These are phyloP conservation scores for Agrotis ipsilon DNA, from an alignment of 2,888 invertebrate genomes.

Conservation along the genomic window DNA sequence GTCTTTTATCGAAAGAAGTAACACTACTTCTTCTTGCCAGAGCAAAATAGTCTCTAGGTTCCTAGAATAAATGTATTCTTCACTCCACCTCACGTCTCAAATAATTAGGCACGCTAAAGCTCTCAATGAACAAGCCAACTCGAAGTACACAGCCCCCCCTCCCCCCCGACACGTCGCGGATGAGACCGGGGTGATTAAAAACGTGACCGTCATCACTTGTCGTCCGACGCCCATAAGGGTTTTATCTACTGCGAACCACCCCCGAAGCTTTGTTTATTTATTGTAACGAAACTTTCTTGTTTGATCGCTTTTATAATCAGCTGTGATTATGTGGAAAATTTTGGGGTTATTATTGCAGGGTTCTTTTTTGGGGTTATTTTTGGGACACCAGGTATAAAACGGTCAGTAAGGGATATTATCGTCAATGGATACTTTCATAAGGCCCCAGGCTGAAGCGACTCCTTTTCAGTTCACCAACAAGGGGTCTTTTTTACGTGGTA, in stretches of 20 bases:
- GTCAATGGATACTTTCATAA: too few species aligned
- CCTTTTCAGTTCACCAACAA: not conserved
- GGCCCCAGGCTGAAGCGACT: not conserved
- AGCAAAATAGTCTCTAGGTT: not conserved
- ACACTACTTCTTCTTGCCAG: not conserved
- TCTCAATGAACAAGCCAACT: conserved; percentile 60
- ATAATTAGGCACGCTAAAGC: conserved; percentile 55
- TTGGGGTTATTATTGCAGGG: conserved; percentile 44
- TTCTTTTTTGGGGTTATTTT: not conserved
- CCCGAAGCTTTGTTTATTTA: conserved; percentile 85
- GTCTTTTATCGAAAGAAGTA: not conserved
- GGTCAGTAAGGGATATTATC: too few species aligned
- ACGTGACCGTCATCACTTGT: conserved; percentile 91
- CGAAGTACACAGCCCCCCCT: conserved; percentile 75
- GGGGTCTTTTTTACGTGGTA: too few species aligned
- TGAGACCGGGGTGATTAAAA: conserved; percentile 89
- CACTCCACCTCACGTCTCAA: conserved; percentile 34
- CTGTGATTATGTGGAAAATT: conserved; percentile 55
- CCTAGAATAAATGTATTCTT: conserved; percentile 6
- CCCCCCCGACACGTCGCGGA: conserved; percentile 85
- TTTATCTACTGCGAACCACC: conserved; percentile 87
- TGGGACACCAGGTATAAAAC: not conserved
- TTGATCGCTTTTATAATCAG: conserved; percentile 63
- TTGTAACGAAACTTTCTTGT: conserved; percentile 75
- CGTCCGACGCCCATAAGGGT: conserved; percentile 83